Evolutionary conservation across 2,888 invertebrate species (phyloP).

Genomic region (Nephrotoma flavescens): DNA sequence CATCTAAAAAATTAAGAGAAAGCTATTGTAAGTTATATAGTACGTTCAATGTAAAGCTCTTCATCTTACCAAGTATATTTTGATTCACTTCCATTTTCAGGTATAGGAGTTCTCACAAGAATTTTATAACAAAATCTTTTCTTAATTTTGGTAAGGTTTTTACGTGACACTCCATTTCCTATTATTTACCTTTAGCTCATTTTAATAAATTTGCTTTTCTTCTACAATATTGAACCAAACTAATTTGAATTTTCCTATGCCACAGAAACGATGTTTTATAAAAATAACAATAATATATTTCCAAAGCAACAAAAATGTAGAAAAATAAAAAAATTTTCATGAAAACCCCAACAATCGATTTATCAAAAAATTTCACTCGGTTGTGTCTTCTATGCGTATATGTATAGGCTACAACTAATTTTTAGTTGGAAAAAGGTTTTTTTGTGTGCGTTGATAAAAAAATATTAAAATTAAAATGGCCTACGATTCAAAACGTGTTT

Average conservation of each 20-base stretch:
- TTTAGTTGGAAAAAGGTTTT: background rate
- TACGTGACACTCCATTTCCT: too few relatives aligned
- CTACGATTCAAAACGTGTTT: slow-evolving; percentile 18
- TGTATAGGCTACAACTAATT: background rate
- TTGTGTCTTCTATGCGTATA: background rate
- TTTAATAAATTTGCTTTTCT: too few relatives aligned
- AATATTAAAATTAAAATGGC: slow-evolving; percentile 11
- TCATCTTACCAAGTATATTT: too few relatives aligned
- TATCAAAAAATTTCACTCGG: background rate
- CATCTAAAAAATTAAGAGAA: too few relatives aligned
- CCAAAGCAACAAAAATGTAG: background rate
- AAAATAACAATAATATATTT: background rate
- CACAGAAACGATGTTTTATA: background rate
- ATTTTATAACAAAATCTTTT: too few relatives aligned
- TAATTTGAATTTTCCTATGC: background rate
- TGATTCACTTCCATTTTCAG: too few relatives aligned
- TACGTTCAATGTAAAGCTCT: too few relatives aligned
- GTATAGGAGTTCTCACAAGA: too few relatives aligned
- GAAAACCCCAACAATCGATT: background rate
- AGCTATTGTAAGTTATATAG: too few relatives aligned
- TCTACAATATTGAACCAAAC: too few relatives aligned
- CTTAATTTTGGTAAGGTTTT: too few relatives aligned
- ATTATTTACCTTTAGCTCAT: too few relatives aligned
- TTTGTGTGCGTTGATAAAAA: background rate
- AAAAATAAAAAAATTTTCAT: background rate